Base-by-base conservation (phyloP, 2,888 invertebrate genomes). In the Perizoma affinitatum region DNA sequence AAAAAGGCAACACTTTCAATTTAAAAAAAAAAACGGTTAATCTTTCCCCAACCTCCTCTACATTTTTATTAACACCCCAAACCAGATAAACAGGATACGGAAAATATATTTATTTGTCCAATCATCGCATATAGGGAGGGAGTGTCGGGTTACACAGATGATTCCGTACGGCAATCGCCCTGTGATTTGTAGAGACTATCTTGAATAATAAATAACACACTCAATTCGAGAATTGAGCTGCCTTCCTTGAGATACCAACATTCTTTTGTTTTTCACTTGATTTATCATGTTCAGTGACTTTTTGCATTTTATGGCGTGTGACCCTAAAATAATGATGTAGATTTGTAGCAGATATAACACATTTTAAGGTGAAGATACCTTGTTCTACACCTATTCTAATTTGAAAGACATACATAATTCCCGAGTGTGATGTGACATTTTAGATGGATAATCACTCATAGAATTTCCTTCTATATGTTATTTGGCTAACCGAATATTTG, bases 61-160 rank as follows among this genome's bases (percentile, higher is more conserved):
- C 90, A 91, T 91, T 91, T 92, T 91, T 92, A 92, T 92, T 92
- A 91, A 91, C 92, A 90, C 92, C 89, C 88, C 82, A 82, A 82
- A 85, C 83, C 84, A 78, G 92, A 91, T 91, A 90, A 89, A 89
- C 91, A 88, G 90, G 91, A 91, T 90, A 91, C 86, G 84, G 89
- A 84, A 91, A 90, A 90, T 90, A 90, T 90, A 92, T 92, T 91
- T 91, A 92, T 92, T 91, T 88, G 89, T 86, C 88, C 92, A 92
- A 91, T 92, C 92, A 90, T 88, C 90, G 85, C 86, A 88, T 87
- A 84, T 89, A 87, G 90, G 90, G 88, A 83, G 88, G 90, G 88
- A 83, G 88, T 88, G 90, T 92, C 92, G 75, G 82, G 89, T 92
- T 91, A 91, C 91, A 90, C 87, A 81, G 78, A 84, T 88, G 88